Evolutionary conservation across 2,797 vertebrate species (phyloP).

Genomic region (Enteromius afrohamiltoni): DNA sequence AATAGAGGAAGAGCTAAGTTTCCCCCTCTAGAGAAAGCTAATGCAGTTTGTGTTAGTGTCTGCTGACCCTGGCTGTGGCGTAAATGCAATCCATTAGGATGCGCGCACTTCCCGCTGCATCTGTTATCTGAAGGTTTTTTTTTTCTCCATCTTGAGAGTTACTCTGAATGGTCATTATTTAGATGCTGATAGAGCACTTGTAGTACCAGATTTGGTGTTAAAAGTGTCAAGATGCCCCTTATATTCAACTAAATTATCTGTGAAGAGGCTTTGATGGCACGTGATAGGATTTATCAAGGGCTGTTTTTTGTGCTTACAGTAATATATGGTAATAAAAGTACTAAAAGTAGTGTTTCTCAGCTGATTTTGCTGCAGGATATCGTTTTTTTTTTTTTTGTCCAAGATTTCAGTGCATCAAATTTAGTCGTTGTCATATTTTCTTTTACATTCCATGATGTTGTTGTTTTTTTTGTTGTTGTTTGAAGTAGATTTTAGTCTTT

Average conservation of each 20-base stretch:
- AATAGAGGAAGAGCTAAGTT: slow-evolving; percentile 32
- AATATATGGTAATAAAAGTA: not conserved
- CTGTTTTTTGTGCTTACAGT: not conserved
- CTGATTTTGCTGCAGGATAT: not conserved
- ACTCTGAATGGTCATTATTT: not conserved
- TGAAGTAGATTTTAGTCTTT: not conserved
- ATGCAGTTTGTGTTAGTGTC: not conserved
- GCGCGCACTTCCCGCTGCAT: slow-evolving; percentile 26
- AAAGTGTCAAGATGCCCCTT: not conserved
- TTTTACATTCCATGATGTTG: too few species aligned
- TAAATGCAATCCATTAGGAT: slow-evolving; percentile 35
- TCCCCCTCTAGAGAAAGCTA: slow-evolving; percentile 1
- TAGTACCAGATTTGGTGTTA: not conserved
- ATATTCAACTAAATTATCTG: not conserved
- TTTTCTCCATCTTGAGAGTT: slow-evolving; percentile 17
- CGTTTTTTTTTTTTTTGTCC: not conserved
- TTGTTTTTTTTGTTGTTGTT: not conserved
- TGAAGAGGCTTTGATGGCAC: not conserved
- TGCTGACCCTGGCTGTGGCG: slow-evolving; percentile 20
- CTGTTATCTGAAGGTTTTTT: not conserved
- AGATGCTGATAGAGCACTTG: slow-evolving; percentile 13
- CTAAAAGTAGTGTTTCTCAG: not conserved
- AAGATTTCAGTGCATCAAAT: not conserved
- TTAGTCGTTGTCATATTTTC: not conserved
- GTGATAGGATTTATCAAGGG: not conserved